phyloP scores from a whole-genome alignment of 2,888 invertebrate genomes.

The Campoletis raptor region DNA sequence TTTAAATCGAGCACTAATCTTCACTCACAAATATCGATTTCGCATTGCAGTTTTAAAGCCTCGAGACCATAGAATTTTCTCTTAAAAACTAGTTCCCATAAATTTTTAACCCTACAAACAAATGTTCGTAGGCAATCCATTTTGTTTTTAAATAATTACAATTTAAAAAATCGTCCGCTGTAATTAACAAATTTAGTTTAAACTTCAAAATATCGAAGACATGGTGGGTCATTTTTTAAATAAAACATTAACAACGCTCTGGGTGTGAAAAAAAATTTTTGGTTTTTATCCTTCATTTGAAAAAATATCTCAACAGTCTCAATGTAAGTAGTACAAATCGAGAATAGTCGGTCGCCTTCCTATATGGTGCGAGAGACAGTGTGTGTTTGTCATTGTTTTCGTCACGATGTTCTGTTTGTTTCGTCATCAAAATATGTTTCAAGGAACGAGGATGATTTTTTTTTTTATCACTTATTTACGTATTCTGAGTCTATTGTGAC shows the following conservation, averaged over 20 bases:
- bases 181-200: neutral
- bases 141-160: neutral
- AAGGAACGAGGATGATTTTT: slow-evolving; percentile 15
- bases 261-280: too few species aligned
- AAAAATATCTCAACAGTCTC: slow-evolving; percentile 39
- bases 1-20: neutral
- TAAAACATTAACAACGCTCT: too few species aligned
- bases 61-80: neutral
- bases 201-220: too few species aligned
- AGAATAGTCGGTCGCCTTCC: slow-evolving; percentile 77
- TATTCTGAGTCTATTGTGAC: slow-evolving; percentile 36
- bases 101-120: neutral
- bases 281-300: neutral
- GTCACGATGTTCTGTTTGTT: neutral
- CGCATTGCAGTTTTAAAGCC: neutral
- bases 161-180: neutral
- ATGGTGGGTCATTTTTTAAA: too few species aligned
- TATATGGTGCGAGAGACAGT: slow-evolving; percentile 57
- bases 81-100: neutral
- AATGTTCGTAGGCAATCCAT: neutral
- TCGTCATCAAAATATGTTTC: slow-evolving; percentile 34
- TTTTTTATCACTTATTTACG: neutral
- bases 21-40: neutral
- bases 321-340: slow-evolving; percentile 79
- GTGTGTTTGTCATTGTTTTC: slow-evolving; percentile 29